Evolutionary conservation across 2,888 invertebrate genomes (phyloP).

Genomic region (Euphydryas editha): DNA sequence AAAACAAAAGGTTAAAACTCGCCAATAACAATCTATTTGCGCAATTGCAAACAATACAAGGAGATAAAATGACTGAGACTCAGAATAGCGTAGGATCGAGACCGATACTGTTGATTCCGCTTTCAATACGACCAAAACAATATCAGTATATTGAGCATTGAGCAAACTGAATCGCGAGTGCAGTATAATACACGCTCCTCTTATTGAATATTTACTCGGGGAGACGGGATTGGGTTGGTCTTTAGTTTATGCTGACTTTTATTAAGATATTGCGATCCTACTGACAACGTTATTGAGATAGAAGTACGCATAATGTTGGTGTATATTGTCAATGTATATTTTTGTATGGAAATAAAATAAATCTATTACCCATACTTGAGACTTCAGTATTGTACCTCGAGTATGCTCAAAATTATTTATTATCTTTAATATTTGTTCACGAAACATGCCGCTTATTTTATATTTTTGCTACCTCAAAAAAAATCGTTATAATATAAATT

Average conservation of each 20-base stretch:
- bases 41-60: constrained; percentile 27
- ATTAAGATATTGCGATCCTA: constrained; percentile 42
- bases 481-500: too few species aligned
- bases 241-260: constrained; percentile 49
- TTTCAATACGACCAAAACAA: constrained; percentile 69
- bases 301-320: background rate
- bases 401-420: background rate
- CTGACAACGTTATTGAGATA: constrained; percentile 29
- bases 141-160: constrained; percentile 70
- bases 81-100: constrained; percentile 26
- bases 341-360: background rate
- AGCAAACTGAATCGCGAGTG: constrained; percentile 65
- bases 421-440: background rate
- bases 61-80: constrained; percentile 25
- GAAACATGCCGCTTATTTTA: background rate
- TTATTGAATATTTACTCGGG: constrained; percentile 73
- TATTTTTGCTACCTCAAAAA: too few species aligned
- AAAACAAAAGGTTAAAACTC: constrained; percentile 8
- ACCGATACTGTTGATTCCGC: constrained; percentile 49
- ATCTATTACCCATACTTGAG: background rate
- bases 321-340: background rate
- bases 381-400: background rate
- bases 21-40: constrained; percentile 24
- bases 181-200: constrained; percentile 63
- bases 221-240: constrained; percentile 45